Evolutionary conservation across 2,113 vertebrate species (phyloP).

Genomic region (Passer montanus): DNA sequence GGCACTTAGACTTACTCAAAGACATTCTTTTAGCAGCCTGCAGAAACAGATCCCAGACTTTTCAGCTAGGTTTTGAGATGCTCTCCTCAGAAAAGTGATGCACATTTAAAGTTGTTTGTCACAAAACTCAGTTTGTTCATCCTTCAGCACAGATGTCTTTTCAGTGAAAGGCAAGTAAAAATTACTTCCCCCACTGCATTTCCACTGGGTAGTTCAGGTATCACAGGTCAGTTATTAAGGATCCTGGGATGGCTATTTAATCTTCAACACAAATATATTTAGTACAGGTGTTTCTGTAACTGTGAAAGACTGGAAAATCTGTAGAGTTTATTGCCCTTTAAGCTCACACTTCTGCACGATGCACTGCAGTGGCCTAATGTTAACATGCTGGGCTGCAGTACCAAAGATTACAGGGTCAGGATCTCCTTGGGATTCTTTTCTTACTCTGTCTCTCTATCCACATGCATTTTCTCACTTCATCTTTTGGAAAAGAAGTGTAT

Average conservation of each 20-base stretch:
- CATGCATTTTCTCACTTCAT: neutral
- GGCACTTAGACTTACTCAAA: neutral
- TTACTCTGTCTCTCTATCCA: neutral
- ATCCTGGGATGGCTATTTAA: neutral
- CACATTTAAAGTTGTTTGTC: neutral
- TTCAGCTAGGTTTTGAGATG: neutral
- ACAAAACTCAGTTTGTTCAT: neutral
- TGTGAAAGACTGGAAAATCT: neutral
- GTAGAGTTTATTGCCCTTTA: neutral
- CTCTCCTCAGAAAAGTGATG: neutral
- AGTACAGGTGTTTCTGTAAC: neutral
- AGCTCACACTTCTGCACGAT: neutral
- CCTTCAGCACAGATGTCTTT: neutral
- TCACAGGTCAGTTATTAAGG: neutral
- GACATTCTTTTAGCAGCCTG: neutral
- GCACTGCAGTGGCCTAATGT: neutral
- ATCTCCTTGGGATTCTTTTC: neutral
- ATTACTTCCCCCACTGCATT: neutral
- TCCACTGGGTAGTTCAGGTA: neutral
- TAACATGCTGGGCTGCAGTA: neutral
- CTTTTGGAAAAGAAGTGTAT: neutral
- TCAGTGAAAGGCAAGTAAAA: neutral
- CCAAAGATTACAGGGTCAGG: conserved; percentile 1
- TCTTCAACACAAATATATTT: neutral
- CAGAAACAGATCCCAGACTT: neutral